Evolutionary conservation across 2,888 invertebrate genomes (phyloP), one percentile per base, ranked within the genome.

Genomic region (Lypha dubia): DNA sequence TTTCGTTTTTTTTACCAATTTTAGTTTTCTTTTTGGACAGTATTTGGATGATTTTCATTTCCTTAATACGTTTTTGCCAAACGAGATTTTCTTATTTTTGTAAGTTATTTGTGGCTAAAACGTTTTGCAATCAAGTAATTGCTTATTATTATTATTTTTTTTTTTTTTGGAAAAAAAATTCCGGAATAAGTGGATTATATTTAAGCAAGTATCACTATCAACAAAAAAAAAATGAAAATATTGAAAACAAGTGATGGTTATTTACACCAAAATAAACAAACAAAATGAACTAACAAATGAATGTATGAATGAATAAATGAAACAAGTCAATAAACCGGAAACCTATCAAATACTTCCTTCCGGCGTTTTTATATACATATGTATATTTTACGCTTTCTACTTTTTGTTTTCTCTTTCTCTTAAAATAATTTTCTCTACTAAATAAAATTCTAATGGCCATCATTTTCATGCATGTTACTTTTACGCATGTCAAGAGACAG

Each of bases 291-390:
- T 67, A 51, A 67, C 56, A 58, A 76, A 60, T 67, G 38, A 35
- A 53, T 62, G 6, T 9, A 15, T 22, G 62, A 53, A 77, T 68
- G 67, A 38, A 49, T 53, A 44, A 68, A 67, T 70, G 60, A 81
- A 84, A 65, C 53, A 83, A 86, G 86, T 82, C 84, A 84, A 82
- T 84, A 86, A 86, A 86, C 84, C 86, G 84, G 86, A 82, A 83
- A 85, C 79, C 63, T 79, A 76, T 71, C 75, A 86, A 83, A 81
- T 80, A 80, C 70, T 87, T 87, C 85, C 86, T 84, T 87, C 85
- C 87, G 85, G 87, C 81, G 13, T 83, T 70, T 71, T 58, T 41
- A 60, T 73, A 35, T 79, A 20, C 46, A 7, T 46, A 7, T n/a
- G 22, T 8, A 6, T 44, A 13, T 38, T 22, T 22, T n/a, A n/a